Base-by-base conservation (phyloP, 2,113 vertebrate species). In the Potamarius usumacintae region DNA sequence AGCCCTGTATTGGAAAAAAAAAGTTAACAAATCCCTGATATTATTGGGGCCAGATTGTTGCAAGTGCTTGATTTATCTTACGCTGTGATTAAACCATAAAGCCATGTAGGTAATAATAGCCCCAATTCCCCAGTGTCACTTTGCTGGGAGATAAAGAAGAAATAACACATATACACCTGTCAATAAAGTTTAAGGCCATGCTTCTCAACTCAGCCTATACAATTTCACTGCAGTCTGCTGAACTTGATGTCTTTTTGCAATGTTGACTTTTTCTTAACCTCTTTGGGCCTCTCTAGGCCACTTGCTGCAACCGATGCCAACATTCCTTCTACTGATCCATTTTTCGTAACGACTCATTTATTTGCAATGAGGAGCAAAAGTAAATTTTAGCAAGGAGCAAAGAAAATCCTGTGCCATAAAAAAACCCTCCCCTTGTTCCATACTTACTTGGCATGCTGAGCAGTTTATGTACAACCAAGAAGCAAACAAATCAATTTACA, bases 41-140 rank as follows among this genome's bases (percentile, higher is more conserved):
- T 22, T 58, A 8, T 20, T 81, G 55, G 22, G 55, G 72, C 57
- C 57, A 48, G 34, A 86, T 22, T 85, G 27, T 71, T 78, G 25
- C 5, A 86, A 86, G 62, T 72, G 62, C 55, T 50, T 48, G 0
- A 80, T 84, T 82, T 63, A 82, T 89, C 76, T 85, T 85, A 60
- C 27, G 77, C 80, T 89, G 67, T 30, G 52, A 85, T 17, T 86
- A n/a, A 10, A 10, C 85, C 81, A 77, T 82, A 85, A 87, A 82
- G 30, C 0, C 50, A 63, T 78, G 34, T 18, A 79, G 48, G 84
- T 89, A 89, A 86, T 88, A 88, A 90, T 82, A 85, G 72, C 34
- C 42, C 50, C 58, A 69, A 58, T 57, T 72, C 48, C 80, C 81
- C 52, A 60, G 58, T 85, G 62, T 53, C 57, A 57, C 9, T 80